These are phyloP conservation scores for Pseudorhiza aurosa DNA, from an alignment of 30 jellyfish, hydroid and myxozoan species.

Conservation along the genomic window DNA sequence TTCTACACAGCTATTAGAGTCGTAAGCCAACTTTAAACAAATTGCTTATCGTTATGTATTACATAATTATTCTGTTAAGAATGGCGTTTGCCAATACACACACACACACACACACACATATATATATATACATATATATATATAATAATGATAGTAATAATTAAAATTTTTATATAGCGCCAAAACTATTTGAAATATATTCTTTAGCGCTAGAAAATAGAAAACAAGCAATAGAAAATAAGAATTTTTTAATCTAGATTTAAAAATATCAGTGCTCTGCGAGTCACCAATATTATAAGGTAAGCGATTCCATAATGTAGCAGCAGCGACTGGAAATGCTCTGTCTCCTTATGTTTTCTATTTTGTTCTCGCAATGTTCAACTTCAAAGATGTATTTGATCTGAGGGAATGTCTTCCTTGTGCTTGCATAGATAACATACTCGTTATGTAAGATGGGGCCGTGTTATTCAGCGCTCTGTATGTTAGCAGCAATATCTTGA, in stretches of 20 bases:
- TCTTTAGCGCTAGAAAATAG: not conserved
- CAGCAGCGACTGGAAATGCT: slow-evolving; percentile 53
- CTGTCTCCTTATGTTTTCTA: slow-evolving; percentile 17
- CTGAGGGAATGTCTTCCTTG: slow-evolving; percentile 8
- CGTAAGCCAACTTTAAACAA: too few species aligned
- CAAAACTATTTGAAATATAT: not conserved
- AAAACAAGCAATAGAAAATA: not conserved
- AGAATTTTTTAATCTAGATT: slow-evolving; percentile 1
- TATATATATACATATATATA: too few species aligned
- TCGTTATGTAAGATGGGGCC: slow-evolving; percentile 24
- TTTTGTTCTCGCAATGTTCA: slow-evolving; percentile 4
- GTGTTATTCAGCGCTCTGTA: slow-evolving; percentile 10
- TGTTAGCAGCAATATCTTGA: slow-evolving; percentile 25
- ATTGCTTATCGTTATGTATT: too few species aligned
- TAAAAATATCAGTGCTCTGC: slow-evolving; percentile 20
- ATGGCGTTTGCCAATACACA: too few species aligned
- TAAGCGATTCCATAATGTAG: slow-evolving; percentile 24
- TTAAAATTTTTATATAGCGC: not conserved
- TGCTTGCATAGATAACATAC: slow-evolving; percentile 22
- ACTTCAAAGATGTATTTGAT: not conserved
- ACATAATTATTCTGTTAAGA: too few species aligned
- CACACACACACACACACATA: too few species aligned
- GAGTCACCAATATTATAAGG: slow-evolving; percentile 10
- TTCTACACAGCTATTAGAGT: too few species aligned
- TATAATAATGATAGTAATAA: not conserved